Evolutionary conservation across 2,888 invertebrate genomes (phyloP).

Genomic region (Pomacea canaliculata): DNA sequence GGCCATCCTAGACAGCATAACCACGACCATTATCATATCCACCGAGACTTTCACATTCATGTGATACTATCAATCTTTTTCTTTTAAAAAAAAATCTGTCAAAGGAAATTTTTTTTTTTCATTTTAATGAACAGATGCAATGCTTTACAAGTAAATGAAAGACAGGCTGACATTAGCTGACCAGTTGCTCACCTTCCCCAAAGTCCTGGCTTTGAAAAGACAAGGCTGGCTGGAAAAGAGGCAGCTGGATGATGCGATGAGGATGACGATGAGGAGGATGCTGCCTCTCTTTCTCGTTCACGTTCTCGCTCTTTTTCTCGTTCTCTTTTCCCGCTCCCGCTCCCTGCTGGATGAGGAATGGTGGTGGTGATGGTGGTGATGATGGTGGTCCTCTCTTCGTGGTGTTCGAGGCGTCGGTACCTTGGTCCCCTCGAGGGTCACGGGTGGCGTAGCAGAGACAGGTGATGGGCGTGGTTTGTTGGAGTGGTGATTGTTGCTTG

Average conservation of each 20-base stretch:
- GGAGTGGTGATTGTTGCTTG: constrained; percentile 26
- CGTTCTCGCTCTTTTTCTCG: constrained; percentile 22
- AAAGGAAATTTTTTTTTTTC: too few species aligned
- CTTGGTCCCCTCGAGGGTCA: constrained; percentile 27
- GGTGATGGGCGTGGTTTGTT: constrained; percentile 26
- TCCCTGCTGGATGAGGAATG: constrained; percentile 29
- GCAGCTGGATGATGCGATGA: constrained; percentile 10
- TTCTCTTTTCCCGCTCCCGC: constrained; percentile 8
- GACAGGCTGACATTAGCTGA: too few species aligned
- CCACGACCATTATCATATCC: too few species aligned
- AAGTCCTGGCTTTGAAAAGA: constrained; percentile 18
- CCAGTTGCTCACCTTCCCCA: constrained; percentile 8
- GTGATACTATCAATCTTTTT: too few species aligned
- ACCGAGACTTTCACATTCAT: too few species aligned
- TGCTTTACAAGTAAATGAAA: too few species aligned
- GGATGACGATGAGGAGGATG: background rate
- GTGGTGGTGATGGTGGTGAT: constrained; percentile 28
- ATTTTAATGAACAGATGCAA: too few species aligned
- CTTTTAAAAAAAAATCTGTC: too few species aligned
- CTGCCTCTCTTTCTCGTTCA: constrained; percentile 7
- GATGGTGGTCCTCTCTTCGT: constrained; percentile 24
- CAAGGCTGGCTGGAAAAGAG: constrained; percentile 13
- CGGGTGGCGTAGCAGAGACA: constrained; percentile 24
- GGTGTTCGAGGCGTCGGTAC: constrained; percentile 25
- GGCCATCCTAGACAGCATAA: too few species aligned